Evolutionary conservation across 2,888 invertebrate genomes (phyloP), one percentile per base, ranked within the genome.

Genomic region (Pasiphila rectangulata): DNA sequence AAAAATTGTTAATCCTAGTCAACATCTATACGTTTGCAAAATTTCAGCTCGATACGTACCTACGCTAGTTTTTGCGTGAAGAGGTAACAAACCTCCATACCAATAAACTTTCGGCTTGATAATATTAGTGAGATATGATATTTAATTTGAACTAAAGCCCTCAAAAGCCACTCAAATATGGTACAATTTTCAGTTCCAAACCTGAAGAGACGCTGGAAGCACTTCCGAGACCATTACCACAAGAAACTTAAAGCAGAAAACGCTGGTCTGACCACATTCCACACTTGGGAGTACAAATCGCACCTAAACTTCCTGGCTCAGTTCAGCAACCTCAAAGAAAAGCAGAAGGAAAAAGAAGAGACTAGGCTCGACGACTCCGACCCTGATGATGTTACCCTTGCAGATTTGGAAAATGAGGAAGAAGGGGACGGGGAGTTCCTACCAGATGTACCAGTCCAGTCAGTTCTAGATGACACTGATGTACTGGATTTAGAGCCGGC

Each of bases 201-300:
- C 9, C 37, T 48, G 1, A 55, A 57, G 16, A 45, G 44, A 24
- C 54, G 54, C 3, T 50, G 57, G 54, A 45, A 54, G 9, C 52
- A 55, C 9, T 49, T 52, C 36, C 45, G 54, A 0, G 51, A 52
- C 23, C 52, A 55, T 24, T 57, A 34, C 37, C 32, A 50, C 16
- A 50, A 48, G 41, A 57, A 52, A 6, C 34, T 45, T 3, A 35
- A 36, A 4, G 25, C 34, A 4, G 36, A 35, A 12, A 40, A 19
- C 7, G 25, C 29, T 16, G 43, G 52, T 4, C 30, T 30, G 7
- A 32, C 24, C 12, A 40, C 30, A 7, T 20, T 45, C 15, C 32
- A 40, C 27, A 36, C 36, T 1, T 56, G 57, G 57, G 52, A 47
- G 30, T 36, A 50, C 44, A 46, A 37, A 29, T 9, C 9, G 1